Conservation (phyloP, 1,140 invertebrate genomes). For the Drosophila ficusphila region DNA sequence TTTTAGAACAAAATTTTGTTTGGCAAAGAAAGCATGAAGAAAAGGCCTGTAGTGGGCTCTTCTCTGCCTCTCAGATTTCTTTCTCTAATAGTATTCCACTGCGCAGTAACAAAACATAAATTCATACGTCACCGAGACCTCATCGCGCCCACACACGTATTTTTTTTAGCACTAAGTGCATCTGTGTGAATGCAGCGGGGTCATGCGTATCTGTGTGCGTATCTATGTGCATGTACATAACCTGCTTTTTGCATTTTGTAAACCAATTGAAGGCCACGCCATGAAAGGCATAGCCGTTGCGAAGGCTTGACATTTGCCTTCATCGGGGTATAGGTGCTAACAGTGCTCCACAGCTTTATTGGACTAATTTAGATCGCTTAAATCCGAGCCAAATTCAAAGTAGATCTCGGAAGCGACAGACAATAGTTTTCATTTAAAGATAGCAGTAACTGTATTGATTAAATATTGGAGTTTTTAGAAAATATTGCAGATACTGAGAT, state of each 20-base stretch:
- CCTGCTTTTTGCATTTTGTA: slow-evolving; percentile 21
- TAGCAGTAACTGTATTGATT: no score
- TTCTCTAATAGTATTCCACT: background rate
- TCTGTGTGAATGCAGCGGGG: slow-evolving; percentile 25
- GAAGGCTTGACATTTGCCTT: slow-evolving; percentile 16
- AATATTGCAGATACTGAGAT: no score
- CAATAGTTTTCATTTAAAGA: no score
- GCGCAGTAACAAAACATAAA: slow-evolving; percentile 16
- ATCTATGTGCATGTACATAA: slow-evolving; percentile 7
- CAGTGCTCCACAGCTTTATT: background rate
- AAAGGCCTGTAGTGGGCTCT: background rate
- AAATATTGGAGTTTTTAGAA: no score
- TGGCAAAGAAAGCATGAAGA: background rate
- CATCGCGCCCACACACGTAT: slow-evolving; percentile 6
- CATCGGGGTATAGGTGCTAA: background rate
- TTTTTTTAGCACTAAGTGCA: slow-evolving; percentile 17
- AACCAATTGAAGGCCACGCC: slow-evolving; percentile 52
- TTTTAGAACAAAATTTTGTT: background rate
- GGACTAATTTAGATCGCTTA: background rate
- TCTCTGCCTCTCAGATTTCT: background rate
- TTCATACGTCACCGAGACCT: slow-evolving; percentile 15
- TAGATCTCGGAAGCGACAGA: no score
- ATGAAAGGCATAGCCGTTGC: slow-evolving; percentile 5
- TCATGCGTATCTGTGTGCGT: slow-evolving; percentile 22
- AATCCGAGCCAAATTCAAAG: background rate